Evolutionary conservation across 1,140 invertebrate species (phyloP).

Genomic region (Palaemon carinicauda): DNA sequence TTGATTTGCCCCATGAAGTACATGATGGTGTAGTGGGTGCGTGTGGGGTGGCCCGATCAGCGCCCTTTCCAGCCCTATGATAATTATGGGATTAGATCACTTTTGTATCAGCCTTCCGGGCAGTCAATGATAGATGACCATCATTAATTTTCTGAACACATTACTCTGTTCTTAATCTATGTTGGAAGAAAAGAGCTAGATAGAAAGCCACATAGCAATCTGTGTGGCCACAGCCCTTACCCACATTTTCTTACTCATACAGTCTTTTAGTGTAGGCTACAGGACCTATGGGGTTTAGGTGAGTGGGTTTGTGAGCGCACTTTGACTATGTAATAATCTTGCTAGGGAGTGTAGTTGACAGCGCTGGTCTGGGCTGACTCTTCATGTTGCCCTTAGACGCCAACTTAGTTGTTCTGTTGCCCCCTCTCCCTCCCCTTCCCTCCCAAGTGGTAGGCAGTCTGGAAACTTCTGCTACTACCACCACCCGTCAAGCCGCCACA

Average conservation of each 20-base stretch:
- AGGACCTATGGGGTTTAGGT: neutral
- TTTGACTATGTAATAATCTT: neutral
- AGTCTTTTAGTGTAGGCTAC: too few species aligned
- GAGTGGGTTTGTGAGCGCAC: neutral
- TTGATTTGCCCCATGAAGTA: slow-evolving; percentile 26
- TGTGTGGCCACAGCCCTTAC: neutral
- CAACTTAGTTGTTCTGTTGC: slow-evolving; percentile 44
- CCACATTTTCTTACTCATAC: neutral
- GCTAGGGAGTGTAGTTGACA: neutral
- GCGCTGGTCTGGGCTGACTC: slow-evolving; percentile 25
- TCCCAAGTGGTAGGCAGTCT: too few species aligned
- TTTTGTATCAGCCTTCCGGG: neutral
- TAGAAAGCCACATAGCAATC: neutral
- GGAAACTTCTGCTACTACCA: too few species aligned
- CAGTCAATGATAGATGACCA: neutral
- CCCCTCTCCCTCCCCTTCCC: neutral
- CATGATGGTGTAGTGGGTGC: neutral
- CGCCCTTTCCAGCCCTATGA: too few species aligned
- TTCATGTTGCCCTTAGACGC: neutral
- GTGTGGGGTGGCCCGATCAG: neutral
- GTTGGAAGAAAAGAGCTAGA: too few species aligned
- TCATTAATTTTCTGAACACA: too few species aligned
- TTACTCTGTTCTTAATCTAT: too few species aligned
- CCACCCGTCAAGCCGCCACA: slow-evolving; percentile 21
- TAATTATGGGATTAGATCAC: too few species aligned